These are phyloP conservation scores for Mechanitis messenoides DNA, from an alignment of 2,888 invertebrate species.

Conservation along the genomic window DNA sequence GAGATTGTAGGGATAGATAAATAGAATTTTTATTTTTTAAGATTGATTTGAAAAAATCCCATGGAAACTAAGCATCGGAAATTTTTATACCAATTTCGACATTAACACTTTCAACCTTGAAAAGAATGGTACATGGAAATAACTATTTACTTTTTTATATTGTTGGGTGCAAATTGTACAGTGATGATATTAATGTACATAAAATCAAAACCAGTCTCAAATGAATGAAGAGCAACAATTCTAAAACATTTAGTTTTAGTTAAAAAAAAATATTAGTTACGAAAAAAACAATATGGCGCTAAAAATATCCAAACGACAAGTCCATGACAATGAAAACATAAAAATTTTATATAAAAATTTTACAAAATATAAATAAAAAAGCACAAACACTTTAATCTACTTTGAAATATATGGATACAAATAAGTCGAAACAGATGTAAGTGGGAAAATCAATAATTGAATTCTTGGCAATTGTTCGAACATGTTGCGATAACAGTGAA, in stretches of 20 bases:
- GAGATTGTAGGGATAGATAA: background rate
- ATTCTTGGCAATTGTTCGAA: slow-evolving; percentile 43
- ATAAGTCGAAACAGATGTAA: slow-evolving; percentile 26
- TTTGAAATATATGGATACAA: background rate
- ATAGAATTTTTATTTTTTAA: background rate
- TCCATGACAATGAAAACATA: no score
- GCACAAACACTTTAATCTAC: background rate
- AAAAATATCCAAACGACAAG: no score
- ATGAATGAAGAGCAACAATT: no score
- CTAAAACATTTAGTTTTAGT: no score
- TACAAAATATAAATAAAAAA: background rate
- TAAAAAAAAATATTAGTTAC: no score
- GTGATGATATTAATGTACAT: background rate
- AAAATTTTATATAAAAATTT: no score
- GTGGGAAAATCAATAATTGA: slow-evolving; percentile 29
- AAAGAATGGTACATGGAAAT: background rate
- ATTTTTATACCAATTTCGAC: background rate
- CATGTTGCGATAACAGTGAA: slow-evolving; percentile 37
- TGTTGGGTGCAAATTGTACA: background rate
- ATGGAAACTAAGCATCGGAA: background rate
- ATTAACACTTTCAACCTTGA: slow-evolving; percentile 1
- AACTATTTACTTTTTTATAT: background rate
- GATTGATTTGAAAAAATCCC: background rate
- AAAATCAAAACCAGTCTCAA: background rate
- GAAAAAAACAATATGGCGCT: no score